Evolutionary conservation across 2,888 invertebrate genomes (phyloP).

Genomic region (Phorcus lineatus): DNA sequence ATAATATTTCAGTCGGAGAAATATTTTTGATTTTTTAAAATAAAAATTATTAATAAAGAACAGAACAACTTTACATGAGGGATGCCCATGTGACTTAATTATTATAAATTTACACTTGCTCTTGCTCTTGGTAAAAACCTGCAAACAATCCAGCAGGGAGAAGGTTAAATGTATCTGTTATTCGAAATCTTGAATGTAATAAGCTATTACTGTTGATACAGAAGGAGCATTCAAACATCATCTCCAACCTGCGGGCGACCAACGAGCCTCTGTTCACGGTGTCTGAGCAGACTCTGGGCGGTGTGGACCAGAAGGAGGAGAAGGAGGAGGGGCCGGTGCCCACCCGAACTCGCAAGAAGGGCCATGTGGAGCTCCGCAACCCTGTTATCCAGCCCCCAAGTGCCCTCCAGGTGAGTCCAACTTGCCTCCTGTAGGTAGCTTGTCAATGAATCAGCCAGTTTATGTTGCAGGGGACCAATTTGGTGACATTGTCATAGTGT

Average conservation of each 20-base stretch:
- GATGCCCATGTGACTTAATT: too few species aligned
- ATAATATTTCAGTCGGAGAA: too few species aligned
- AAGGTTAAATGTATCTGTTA: too few species aligned
- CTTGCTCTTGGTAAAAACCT: too few species aligned
- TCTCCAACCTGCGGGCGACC: constrained; percentile 90
- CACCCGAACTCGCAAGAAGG: constrained; percentile 71
- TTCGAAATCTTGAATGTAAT: not conserved
- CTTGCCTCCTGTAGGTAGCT: not conserved
- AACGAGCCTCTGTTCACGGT: constrained; percentile 76
- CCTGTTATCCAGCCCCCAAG: constrained; percentile 61
- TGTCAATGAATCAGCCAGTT: not conserved
- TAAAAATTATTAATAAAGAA: too few species aligned
- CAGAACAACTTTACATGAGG: too few species aligned
- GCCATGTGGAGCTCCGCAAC: constrained; percentile 67
- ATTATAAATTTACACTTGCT: too few species aligned
- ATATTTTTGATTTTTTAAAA: too few species aligned
- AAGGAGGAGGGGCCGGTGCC: constrained; percentile 73
- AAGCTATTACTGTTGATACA: constrained; percentile 73
- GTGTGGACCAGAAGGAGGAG: constrained; percentile 64
- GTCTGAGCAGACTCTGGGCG: constrained; percentile 62
- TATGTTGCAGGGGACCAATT: not conserved
- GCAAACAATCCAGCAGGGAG: too few species aligned
- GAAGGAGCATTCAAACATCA: constrained; percentile 95
- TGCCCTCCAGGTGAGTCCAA: constrained; percentile 38
- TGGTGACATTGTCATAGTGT: too few species aligned